phyloP scores from a whole-genome alignment of 2,113 vertebrate species.

The Sinocyclocheilus grahami region DNA sequence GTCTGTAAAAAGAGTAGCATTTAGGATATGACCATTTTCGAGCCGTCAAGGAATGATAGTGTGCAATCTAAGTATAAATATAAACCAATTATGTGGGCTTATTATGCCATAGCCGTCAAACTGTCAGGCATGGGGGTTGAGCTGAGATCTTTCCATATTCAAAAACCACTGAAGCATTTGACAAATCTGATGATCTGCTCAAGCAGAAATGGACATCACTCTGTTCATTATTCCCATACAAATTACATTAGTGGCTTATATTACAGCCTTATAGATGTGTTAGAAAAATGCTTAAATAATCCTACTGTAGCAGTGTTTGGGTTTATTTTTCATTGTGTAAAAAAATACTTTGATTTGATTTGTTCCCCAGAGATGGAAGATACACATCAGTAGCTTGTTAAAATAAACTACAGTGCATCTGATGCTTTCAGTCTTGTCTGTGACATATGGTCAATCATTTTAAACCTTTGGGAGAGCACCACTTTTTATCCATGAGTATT shows the following conservation, averaged over 20 bases:
- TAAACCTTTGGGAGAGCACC: conserved; percentile 2
- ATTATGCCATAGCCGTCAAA: conserved; percentile 71
- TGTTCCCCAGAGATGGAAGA: not conserved
- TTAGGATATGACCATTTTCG: conserved; percentile 61
- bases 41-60: conserved; percentile 63
- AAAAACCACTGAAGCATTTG: conserved; percentile 74
- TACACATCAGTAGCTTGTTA: not conserved
- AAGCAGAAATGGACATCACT: conserved; percentile 75
- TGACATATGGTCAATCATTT: conserved; percentile 23
- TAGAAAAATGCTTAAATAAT: conserved; percentile 29
- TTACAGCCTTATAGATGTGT: conserved; percentile 58
- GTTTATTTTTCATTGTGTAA: not conserved
- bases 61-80: conserved; percentile 71
- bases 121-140: conserved; percentile 68
- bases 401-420: not conserved
- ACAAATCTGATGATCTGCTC: conserved; percentile 75
- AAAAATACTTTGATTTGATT: conserved; percentile 36
- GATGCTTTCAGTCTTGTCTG: not conserved
- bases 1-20: conserved; percentile 67
- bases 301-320: not conserved
- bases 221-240: conserved; percentile 76
- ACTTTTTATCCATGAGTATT: conserved; percentile 22
- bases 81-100: conserved; percentile 73
- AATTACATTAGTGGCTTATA: conserved; percentile 75
- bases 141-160: conserved; percentile 74